Evolutionary conservation across 1,140 invertebrate species (phyloP), one percentile per base, ranked within the genome.

Genomic region (Lerema accius): DNA sequence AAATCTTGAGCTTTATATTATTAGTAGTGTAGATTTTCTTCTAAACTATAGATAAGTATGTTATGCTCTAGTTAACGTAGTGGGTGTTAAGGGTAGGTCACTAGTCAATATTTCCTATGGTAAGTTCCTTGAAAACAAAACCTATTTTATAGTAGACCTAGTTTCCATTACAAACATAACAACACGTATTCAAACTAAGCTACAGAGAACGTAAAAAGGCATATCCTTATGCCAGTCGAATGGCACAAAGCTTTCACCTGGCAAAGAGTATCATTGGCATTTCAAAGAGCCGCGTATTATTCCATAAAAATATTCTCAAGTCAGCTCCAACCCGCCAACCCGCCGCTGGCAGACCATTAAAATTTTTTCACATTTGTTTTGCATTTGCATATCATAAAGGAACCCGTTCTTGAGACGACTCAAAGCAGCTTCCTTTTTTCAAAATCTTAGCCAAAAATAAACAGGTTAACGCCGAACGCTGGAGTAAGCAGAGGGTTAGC

Each of bases 401-500:
- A 48, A 43, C 40, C 9, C 5, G 50, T 14, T 28, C 53, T 45
- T 40, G 53, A 56, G 53, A 45, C 53, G 53, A 45, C 16, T 60
- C 58, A 39, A 40, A 40, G 35, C 45, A 49, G 17, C 46, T 60
- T 60, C 58, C 43, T 60, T 40, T 61, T 58, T 61, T 61, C 17
- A 14, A 56, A 70, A 67, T 45, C 49, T 56, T 61, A 43, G 51
- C 59, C 59, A 71, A 67, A 71, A 71, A 65, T 71, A 71, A 71
- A 71, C 65, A 64, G 65, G 56, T 67, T 67, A 40, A 42, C 51
- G 39, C 51, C 51, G 26, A 40, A 53, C 49, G 37, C 11, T 39
- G 50, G 35, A 42, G n/a, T 26, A 26, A 42, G 51, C 51, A 42
- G 5, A 9, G 17, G 39, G 19, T 19, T 14, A 42, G 51, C 37